Evolutionary conservation across 1,140 invertebrate genomes (phyloP), one percentile per base, ranked within the genome.

Genomic region (Drosophila azteca): DNA sequence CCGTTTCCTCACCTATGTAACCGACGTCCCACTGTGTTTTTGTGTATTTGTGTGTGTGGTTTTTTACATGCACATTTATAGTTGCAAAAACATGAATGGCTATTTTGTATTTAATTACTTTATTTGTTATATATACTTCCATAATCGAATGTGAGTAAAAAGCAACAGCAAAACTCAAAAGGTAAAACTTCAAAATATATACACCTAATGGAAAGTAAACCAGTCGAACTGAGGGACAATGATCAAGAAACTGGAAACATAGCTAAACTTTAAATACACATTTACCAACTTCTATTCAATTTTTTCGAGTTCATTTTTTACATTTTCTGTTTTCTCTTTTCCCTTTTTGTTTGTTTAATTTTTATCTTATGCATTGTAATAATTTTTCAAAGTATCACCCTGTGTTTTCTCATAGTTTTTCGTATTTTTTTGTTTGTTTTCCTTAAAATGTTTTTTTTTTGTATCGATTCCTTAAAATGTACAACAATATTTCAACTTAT

Each of bases 321-420:
- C 65, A 45, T 61, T 69, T 79, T 72, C 68, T 81, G 41, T 65
- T 64, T 77, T n/a, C 35, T 3, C 4, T 13, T 39, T 11, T n/a
- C 35, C 11, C 4, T 39, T 39, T 11, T 51, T 48, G 57, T 58
- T 69, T 69, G 44, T 54, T 63, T 57, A 70, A 71, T 64, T 75
- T 75, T 75, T 79, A 77, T 64, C 74, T 77, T 77, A 77, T 76
- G 74, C 74, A 72, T 85, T 87, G 78, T 85, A 87, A 78, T 85
- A 79, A 90, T 90, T 90, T 90, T 72, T 87, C 76, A 90, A 87
- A 87, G 87, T 90, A 90, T 90, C 88, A 90, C 88, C 88, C 88
- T 90, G 88, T 90, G 77, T 90, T 90, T 90, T 90, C 69, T 83
- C 83, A 84, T 90, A 88, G 83, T 88, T 87, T 81, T 77, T 79